phyloP scores from a whole-genome alignment of 2,888 invertebrate genomes.

The Morpho achilles region DNA sequence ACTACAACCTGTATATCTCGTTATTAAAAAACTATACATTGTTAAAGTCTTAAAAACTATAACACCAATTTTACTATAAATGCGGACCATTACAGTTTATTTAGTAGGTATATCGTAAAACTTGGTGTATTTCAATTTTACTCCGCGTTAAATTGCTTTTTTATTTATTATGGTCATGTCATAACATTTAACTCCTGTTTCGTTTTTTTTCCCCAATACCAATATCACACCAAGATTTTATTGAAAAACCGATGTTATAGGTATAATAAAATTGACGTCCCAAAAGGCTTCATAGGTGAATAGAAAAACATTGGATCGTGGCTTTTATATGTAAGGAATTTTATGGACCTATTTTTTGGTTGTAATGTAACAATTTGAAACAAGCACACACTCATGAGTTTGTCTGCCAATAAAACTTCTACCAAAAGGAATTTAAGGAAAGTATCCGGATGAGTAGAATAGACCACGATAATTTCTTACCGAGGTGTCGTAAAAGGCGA shows the following conservation, averaged over 20 bases:
- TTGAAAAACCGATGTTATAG: conserved; percentile 58
- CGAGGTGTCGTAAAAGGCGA: no score
- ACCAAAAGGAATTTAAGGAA: no score
- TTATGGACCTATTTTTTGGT: conserved; percentile 12
- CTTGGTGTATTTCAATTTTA: conserved; percentile 35
- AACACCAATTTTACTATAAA: conserved; percentile 20
- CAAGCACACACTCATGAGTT: no score
- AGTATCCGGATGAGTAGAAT: no score
- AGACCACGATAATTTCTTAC: no score
- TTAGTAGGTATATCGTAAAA: conserved; percentile 25
- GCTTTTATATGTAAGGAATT: conserved; percentile 14
- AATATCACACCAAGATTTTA: conserved; percentile 51
- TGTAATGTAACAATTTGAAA: neutral
- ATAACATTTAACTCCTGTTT: conserved; percentile 48
- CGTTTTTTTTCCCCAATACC: conserved; percentile 41
- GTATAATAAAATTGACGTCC: conserved; percentile 55
- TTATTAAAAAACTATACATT: no score
- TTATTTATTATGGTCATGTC: conserved; percentile 44
- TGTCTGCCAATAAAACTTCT: no score
- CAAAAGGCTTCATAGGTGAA: conserved; percentile 47
- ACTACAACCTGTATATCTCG: no score
- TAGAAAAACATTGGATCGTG: conserved; percentile 39
- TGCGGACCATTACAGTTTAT: conserved; percentile 22
- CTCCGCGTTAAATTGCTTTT: conserved; percentile 44
- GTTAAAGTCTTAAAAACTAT: conserved; percentile 7